Percentiles rank a stretch among this genome's conserved stretches.
These are phyloP conservation scores for Sarcophaga variegata DNA, from an alignment of 2,888 invertebrate species.

Conservation along the genomic window DNA sequence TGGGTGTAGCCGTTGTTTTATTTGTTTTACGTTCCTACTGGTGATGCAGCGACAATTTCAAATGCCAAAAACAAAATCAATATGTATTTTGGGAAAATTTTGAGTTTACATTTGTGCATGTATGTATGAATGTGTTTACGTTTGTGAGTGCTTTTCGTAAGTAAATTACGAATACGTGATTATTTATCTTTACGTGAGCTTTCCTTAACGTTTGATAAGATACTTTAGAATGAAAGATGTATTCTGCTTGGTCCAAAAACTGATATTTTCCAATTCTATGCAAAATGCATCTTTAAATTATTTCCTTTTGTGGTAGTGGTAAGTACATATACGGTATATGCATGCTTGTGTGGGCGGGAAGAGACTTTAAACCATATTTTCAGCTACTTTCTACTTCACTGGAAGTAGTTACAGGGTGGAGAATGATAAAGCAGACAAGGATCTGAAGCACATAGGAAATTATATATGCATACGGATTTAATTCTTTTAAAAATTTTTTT, in stretches of 20 bases:
- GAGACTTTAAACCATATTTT: no score
- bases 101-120: no score
- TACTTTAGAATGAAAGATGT: background rate
- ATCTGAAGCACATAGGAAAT: no score
- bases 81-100: slow-evolving; percentile 38
- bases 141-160: slow-evolving; percentile 45
- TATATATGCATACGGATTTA: no score
- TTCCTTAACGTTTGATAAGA: slow-evolving; percentile 20
- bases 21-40: slow-evolving; percentile 45
- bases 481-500: no score
- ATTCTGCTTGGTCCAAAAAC: background rate
- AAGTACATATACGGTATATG: no score
- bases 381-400: no score
- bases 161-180: slow-evolving; percentile 64
- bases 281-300: slow-evolving; percentile 9
- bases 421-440: no score
- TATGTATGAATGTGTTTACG: background rate
- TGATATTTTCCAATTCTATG: background rate
- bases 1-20: slow-evolving; percentile 19
- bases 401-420: no score
- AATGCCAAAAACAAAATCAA: slow-evolving; percentile 41
- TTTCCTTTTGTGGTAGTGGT: slow-evolving; percentile 1
- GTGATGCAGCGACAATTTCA: slow-evolving; percentile 18
- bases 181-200: slow-evolving; percentile 56
- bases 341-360: no score